phyloP scores from a whole-genome alignment of 1,140 invertebrate species.

The Tetragonula clypearis region DNA sequence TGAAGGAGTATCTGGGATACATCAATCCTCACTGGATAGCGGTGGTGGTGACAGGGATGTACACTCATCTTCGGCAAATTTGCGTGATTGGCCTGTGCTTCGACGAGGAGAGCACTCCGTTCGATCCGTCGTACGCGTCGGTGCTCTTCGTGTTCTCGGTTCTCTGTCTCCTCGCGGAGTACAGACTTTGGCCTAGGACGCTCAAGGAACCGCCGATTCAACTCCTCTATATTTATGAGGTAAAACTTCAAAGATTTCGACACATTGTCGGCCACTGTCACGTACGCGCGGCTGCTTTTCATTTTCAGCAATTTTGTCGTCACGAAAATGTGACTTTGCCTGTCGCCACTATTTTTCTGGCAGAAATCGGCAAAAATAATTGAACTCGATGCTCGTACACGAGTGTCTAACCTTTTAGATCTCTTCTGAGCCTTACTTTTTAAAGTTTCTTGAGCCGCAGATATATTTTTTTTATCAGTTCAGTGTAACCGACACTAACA shows the following conservation, averaged over 20 bases:
- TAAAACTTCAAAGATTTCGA: constrained; percentile 37
- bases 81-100: constrained; percentile 78
- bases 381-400: no score
- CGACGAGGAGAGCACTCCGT: constrained; percentile 66
- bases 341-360: no score
- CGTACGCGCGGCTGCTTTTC: no score
- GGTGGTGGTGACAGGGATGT: constrained; percentile 76
- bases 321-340: no score
- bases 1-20: constrained; percentile 69
- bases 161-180: constrained; percentile 77
- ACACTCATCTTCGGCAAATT: constrained; percentile 77
- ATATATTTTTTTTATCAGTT: no score
- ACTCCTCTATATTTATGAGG: constrained; percentile 79
- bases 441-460: no score
- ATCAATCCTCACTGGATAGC: constrained; percentile 78
- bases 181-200: constrained; percentile 78
- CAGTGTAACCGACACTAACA: no score
- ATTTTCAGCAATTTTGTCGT: no score
- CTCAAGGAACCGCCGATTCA: constrained; percentile 78
- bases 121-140: constrained; percentile 76
- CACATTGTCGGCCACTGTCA: no score
- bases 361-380: no score
- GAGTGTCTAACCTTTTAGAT: no score
- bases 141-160: constrained; percentile 76
- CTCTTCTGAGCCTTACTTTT: no score